Conservation (phyloP, 92 coral and sea anemone species). For the Paragorgia papillata region DNA sequence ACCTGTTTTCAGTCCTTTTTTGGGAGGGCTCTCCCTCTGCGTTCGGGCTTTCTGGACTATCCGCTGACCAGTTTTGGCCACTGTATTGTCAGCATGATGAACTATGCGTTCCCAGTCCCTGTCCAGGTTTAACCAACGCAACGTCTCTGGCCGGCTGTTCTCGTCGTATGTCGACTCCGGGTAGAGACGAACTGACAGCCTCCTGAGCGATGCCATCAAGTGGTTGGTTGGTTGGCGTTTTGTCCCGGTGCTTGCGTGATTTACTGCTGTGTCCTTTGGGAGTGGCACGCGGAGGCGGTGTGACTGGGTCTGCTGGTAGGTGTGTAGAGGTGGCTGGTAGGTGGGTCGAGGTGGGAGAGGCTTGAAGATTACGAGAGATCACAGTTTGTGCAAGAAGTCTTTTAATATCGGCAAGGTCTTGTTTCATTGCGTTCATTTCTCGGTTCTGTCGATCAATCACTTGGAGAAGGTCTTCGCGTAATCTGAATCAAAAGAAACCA, state of each 20-base stretch:
- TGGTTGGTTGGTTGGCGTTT: constrained; percentile 21
- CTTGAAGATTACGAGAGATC: constrained; percentile 9
- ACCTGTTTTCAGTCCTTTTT: neutral
- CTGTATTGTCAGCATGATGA: constrained; percentile 9
- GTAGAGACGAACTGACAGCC: constrained; percentile 4
- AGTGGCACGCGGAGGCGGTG: constrained; percentile 1
- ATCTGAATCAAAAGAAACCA: constrained; percentile 53
- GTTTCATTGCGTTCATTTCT: constrained; percentile 66
- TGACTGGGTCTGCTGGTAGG: neutral
- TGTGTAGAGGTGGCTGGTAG: constrained; percentile 6
- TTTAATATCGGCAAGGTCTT: constrained; percentile 90
- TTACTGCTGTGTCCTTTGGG: constrained; percentile 23
- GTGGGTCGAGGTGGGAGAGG: constrained; percentile 9
- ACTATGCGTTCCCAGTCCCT: constrained; percentile 1
- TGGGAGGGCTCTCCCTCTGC: neutral
- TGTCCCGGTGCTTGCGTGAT: constrained; percentile 18
- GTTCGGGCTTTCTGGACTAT: too few relatives aligned
- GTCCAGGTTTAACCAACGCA: constrained; percentile 7
- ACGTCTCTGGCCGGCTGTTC: constrained; percentile 25
- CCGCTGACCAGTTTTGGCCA: neutral
- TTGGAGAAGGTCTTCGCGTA: constrained; percentile 68
- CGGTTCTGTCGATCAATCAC: constrained; percentile 71
- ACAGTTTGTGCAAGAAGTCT: constrained; percentile 58
- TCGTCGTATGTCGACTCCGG: constrained; percentile 32
- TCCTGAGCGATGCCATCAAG: constrained; percentile 18